Percentiles rank a stretch among this genome's conserved stretches.
Evolutionary conservation across 2,888 invertebrate genomes (phyloP).

Genomic region (Caenorhabditis sp.): DNA sequence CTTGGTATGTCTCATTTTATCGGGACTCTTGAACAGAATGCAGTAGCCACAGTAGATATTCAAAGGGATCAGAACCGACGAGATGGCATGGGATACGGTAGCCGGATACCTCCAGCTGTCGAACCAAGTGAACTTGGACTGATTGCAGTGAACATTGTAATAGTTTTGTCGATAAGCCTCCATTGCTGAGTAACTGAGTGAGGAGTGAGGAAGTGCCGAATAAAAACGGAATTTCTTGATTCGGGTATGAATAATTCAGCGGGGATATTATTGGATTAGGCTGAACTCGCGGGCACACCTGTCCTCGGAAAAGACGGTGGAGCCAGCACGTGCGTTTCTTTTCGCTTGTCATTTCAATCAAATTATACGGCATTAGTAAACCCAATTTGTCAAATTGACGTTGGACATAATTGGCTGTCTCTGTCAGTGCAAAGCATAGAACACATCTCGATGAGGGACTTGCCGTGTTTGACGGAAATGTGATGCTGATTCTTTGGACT

Average conservation of each 20-base stretch:
- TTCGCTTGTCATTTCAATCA: not conserved
- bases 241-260: too few relatives aligned
- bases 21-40: constrained; percentile 15
- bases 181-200: too few relatives aligned
- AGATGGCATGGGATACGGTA: constrained; percentile 13
- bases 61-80: constrained; percentile 11
- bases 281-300: too few relatives aligned
- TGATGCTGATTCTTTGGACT: too few relatives aligned
- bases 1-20: constrained; percentile 10
- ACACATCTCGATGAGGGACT: not conserved
- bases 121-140: constrained; percentile 18
- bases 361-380: not conserved
- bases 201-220: too few relatives aligned
- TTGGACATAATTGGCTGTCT: not conserved
- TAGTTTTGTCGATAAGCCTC: not conserved
- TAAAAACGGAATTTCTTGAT: too few relatives aligned
- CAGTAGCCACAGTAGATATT: constrained; percentile 10
- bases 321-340: too few relatives aligned
- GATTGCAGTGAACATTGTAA: constrained; percentile 9
- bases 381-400: not conserved
- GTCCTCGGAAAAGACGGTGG: too few relatives aligned
- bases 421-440: not conserved
- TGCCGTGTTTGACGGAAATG: too few relatives aligned
- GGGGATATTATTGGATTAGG: too few relatives aligned
- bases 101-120: constrained; percentile 22